Evolutionary conservation across 2,797 vertebrate species (phyloP).

Genomic region (Denticeps clupeoides): DNA sequence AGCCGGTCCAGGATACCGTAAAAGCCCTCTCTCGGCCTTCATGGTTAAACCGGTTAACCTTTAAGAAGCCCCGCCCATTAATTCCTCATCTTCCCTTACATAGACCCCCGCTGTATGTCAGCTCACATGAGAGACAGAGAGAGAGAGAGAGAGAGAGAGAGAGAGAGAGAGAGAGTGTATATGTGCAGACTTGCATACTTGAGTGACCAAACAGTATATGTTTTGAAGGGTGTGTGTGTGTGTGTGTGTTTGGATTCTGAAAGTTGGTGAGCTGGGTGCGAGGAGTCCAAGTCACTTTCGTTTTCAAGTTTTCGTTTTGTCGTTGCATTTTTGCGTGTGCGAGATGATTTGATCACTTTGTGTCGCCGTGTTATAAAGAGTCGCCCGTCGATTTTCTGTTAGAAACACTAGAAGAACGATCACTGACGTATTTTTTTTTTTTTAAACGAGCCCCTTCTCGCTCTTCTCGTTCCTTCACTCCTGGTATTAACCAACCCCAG

Average conservation of each 20-base stretch:
- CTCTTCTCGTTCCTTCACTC: conserved; percentile 22
- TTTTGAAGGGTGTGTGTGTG: conserved; percentile 13
- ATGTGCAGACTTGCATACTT: conserved; percentile 21
- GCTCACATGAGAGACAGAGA: background rate
- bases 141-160: background rate
- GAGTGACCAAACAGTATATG: conserved; percentile 23
- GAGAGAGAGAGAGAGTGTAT: background rate
- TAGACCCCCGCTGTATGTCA: conserved; percentile 13
- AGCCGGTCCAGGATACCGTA: conserved; percentile 88
- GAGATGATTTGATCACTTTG: background rate
- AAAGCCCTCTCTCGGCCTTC: conserved; percentile 36
- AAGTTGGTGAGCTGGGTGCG: background rate
- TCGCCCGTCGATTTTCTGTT: conserved; percentile 20
- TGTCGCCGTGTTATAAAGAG: conserved; percentile 27
- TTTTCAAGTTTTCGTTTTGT: background rate
- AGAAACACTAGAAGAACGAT: conserved; percentile 41
- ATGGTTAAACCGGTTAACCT: no score
- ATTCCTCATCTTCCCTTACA: no score
- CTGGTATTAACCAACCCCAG: conserved; percentile 63
- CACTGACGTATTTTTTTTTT: background rate
- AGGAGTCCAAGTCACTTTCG: background rate
- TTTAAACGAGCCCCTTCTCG: background rate
- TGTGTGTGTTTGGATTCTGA: background rate
- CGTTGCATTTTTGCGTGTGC: background rate
- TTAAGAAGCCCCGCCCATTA: no score